Percentiles rank a stretch among this genome's conserved stretches.
phyloP scores from a whole-genome alignment of 2,888 invertebrate genomes.

The Cynaeus angustus region DNA sequence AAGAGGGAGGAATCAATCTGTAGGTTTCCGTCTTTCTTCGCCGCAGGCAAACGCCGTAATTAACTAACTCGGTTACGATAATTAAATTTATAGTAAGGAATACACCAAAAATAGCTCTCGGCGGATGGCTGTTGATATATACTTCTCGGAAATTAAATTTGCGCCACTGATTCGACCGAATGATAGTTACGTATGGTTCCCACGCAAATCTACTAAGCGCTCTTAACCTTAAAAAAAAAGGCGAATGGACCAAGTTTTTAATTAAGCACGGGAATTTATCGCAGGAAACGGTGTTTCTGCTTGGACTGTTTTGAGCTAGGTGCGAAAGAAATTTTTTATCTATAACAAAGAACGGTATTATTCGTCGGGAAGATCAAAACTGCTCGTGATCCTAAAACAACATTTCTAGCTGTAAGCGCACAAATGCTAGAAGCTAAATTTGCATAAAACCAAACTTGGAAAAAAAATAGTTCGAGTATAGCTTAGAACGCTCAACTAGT shows the following conservation, averaged over 20 bases:
- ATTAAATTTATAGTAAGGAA: constrained; percentile 68
- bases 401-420: too few relatives aligned
- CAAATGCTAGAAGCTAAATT: too few relatives aligned
- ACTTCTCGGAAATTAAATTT: constrained; percentile 63
- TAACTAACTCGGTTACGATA: constrained; percentile 68
- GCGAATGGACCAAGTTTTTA: constrained; percentile 25
- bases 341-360: too few relatives aligned
- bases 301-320: too few relatives aligned
- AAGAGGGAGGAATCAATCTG: constrained; percentile 56
- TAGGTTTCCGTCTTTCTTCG: constrained; percentile 55
- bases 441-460: too few relatives aligned
- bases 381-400: too few relatives aligned
- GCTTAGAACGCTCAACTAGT: too few relatives aligned
- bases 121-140: constrained; percentile 62
- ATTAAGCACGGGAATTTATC: constrained; percentile 27
- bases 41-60: constrained; percentile 62
- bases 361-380: too few relatives aligned
- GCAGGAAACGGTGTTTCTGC: neutral
- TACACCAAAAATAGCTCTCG: constrained; percentile 67
- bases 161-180: constrained; percentile 50
- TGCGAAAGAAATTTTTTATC: too few relatives aligned
- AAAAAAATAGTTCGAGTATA: too few relatives aligned
- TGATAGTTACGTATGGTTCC: constrained; percentile 43
- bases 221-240: constrained; percentile 7
- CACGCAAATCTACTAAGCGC: constrained; percentile 43